Conservation (phyloP, 1,140 invertebrate genomes). For the Drosophila bifasciata region DNA sequence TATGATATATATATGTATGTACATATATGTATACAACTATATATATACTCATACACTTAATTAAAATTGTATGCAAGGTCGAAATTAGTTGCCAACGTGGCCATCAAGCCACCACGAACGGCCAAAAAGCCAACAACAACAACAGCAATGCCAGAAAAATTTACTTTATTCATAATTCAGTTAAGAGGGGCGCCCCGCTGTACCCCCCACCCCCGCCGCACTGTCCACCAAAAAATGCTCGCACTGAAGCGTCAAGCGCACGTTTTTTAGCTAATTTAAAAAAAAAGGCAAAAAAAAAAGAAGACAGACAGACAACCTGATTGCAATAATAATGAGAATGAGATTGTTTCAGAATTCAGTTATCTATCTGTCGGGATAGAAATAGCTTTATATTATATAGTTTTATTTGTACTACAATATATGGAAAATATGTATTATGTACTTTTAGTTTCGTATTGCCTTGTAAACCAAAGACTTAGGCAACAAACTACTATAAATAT, state of each 20-base stretch:
- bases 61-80: constrained; percentile 80
- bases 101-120: constrained; percentile 57
- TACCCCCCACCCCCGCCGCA: neutral
- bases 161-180: constrained; percentile 78
- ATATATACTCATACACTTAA: constrained; percentile 49
- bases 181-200: constrained; percentile 61
- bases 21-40: constrained; percentile 29
- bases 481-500: neutral
- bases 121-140: neutral
- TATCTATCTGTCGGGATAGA: constrained; percentile 12
- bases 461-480: constrained; percentile 16
- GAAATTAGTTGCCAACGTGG: constrained; percentile 77
- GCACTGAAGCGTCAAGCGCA: constrained; percentile 36
- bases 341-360: constrained; percentile 57
- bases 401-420: neutral
- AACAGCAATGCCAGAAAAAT: constrained; percentile 35
- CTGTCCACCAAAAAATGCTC: constrained; percentile 1
- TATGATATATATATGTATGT: constrained; percentile 24
- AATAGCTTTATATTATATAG: neutral
- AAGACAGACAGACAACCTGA: no score
- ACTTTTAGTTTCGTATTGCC: constrained; percentile 1
- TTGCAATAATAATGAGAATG: constrained; percentile 75
- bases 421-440: no score
- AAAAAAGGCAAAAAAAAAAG: no score
- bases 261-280: constrained; percentile 58